Evolutionary conservation across 2,113 vertebrate species (phyloP).

Genomic region (Pteruthius melanotis): DNA sequence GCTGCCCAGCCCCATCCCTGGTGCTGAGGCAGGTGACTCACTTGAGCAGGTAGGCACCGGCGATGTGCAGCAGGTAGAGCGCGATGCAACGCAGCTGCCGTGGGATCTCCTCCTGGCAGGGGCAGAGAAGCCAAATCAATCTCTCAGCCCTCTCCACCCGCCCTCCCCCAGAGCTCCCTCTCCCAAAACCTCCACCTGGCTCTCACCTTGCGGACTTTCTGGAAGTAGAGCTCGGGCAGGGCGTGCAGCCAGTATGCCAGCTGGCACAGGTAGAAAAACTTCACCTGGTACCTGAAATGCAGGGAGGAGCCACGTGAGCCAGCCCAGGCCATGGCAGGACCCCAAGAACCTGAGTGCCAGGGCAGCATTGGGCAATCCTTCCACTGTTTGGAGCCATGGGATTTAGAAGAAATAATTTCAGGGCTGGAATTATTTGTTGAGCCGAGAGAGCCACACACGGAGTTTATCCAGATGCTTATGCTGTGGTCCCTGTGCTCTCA

Average conservation of each 20-base stretch:
- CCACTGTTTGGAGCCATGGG: neutral
- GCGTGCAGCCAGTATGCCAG: slow-evolving; percentile 95
- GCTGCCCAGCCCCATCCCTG: neutral
- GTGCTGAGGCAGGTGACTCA: slow-evolving; percentile 64
- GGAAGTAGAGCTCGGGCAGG: slow-evolving; percentile 97
- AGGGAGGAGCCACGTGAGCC: neutral
- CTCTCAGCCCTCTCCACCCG: fast-evolving
- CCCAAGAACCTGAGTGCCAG: fast-evolving
- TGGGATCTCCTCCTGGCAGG: slow-evolving; percentile 90
- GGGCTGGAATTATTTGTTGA: neutral
- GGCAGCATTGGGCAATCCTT: neutral
- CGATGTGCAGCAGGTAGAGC: slow-evolving; percentile 90
- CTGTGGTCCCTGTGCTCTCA: neutral
- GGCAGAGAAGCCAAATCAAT: neutral
- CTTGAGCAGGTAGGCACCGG: slow-evolving; percentile 93
- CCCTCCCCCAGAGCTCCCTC: neutral
- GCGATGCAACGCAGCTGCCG: slow-evolving; percentile 90
- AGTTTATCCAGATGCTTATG: neutral
- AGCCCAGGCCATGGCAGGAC: neutral
- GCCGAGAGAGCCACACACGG: fast-evolving
- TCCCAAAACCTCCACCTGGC: neutral
- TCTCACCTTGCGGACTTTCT: slow-evolving; percentile 97
- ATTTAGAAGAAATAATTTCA: neutral
- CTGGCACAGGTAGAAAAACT: slow-evolving; percentile 98
- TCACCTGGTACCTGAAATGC: slow-evolving; percentile 90